phyloP scores from a whole-genome alignment of 2,113 vertebrate genomes.

The Jacana jacana region DNA sequence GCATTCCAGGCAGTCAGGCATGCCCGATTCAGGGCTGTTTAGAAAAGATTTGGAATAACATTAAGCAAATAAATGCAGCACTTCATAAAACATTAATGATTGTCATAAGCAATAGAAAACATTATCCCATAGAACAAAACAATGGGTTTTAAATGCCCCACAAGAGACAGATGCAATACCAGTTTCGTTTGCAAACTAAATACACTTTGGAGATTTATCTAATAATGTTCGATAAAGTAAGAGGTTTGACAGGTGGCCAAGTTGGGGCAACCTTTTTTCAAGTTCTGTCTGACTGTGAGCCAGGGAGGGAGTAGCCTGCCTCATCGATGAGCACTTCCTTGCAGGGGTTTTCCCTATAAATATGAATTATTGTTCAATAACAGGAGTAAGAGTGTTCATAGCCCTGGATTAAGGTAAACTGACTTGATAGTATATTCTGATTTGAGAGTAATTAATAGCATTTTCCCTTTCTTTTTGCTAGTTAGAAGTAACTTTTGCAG shows the following conservation, averaged over 20 bases:
- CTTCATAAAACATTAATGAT: slow-evolving; percentile 44
- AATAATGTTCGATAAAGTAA: neutral
- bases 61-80: slow-evolving; percentile 32
- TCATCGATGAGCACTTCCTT: accelerated
- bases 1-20: neutral
- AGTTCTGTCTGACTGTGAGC: neutral
- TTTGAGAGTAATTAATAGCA: neutral
- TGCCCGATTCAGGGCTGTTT: neutral
- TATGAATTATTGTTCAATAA: neutral
- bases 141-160: neutral
- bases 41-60: slow-evolving; percentile 17
- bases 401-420: neutral
- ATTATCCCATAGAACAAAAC: neutral
- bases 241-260: neutral
- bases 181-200: neutral
- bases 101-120: neutral
- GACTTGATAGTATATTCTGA: neutral
- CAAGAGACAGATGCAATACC: neutral
- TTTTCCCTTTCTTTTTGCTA: neutral
- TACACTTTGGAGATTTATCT: neutral
- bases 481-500: neutral
- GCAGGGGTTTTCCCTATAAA: neutral
- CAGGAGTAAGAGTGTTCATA: neutral
- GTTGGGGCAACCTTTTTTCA: neutral
- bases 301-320: neutral